A percentile compares a stretch with the other conserved stretches of the same genome.
phyloP scores from a whole-genome alignment of 2,888 invertebrate genomes.

The Heliconius cydno region DNA sequence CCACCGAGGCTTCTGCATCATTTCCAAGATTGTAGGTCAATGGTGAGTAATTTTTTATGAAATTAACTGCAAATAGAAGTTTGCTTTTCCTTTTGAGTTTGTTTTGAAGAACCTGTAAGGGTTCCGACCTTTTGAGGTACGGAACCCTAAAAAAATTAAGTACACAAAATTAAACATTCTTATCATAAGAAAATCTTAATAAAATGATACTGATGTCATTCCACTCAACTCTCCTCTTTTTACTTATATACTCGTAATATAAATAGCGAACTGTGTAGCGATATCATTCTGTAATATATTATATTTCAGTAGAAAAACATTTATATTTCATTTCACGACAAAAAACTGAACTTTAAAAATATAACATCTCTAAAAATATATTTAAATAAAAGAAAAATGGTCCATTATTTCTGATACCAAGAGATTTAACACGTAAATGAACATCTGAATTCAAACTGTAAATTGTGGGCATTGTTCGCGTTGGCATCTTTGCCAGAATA shows the following conservation, averaged over 20 bases:
- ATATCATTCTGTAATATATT: background rate
- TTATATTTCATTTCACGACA: background rate
- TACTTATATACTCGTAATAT: background rate
- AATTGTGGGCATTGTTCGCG: constrained; percentile 21
- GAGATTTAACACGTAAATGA: constrained; percentile 22
- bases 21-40: too few species aligned
- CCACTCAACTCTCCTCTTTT: background rate
- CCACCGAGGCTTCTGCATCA: too few species aligned
- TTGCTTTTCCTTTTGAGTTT: too few species aligned
- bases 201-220: background rate
- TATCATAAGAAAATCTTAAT: background rate
- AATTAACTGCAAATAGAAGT: too few species aligned
- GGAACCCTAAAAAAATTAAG: too few species aligned
- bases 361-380: background rate
- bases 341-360: background rate
- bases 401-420: constrained; percentile 17
- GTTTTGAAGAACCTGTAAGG: too few species aligned
- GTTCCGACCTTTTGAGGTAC: too few species aligned
- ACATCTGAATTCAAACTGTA: constrained; percentile 22
- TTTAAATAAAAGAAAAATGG: constrained; percentile 12
- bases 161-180: too few species aligned
- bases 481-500: constrained; percentile 29
- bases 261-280: background rate
- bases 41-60: too few species aligned
- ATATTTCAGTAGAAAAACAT: background rate